Evolutionary conservation across 2,888 invertebrate species (phyloP), one percentile per base, ranked within the genome.

Genomic region (Cephus spinipes): DNA sequence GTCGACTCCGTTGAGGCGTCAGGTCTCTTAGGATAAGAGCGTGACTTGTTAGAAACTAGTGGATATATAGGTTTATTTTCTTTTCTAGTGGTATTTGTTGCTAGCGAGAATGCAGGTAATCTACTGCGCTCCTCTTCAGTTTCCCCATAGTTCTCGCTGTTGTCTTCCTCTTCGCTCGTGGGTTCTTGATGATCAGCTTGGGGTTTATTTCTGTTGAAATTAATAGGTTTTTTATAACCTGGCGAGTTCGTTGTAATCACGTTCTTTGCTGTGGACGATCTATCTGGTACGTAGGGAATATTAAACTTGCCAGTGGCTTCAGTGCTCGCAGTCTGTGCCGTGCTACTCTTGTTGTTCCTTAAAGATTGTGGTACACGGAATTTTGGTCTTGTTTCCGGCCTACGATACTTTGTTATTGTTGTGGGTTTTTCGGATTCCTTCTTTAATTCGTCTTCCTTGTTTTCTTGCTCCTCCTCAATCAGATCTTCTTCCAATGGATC

Each of bases 11-110:
- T 79, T 3, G 88, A 80, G 33, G 79, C 81, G 31, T 83, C 86
- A 1, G 85, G 79, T 4, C 85, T 85, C 80, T 86, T 87, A 1
- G 86, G 85, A 74, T 89, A 89, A 32, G 86, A 85, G 1, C 89
- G 85, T 32, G 83, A 80, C 76, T 86, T 87, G 23, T 81, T 71
- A 79, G 76, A 55, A 55, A 32, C 33, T 77, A 77, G 68, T 12
- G 77, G 69, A 31, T 74, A 74, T 81, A 81, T n/a, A 77, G 68
- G 76, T 79, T 75, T 73, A 80, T 79, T 74, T 69, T 81, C 9
- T 79, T 82, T 74, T 36, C 79, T 68, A 68, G 32, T 78, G 75
- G 77, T 30, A 80, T 79, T 69, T 79, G 79, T 75, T 81, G 82
- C 32, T 23, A 23, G 23, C 9, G 9, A 55, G 55, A 55, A 69